Evolutionary conservation across 1,140 invertebrate genomes (phyloP).

Genomic region (Polypedilum vanderplanki): DNA sequence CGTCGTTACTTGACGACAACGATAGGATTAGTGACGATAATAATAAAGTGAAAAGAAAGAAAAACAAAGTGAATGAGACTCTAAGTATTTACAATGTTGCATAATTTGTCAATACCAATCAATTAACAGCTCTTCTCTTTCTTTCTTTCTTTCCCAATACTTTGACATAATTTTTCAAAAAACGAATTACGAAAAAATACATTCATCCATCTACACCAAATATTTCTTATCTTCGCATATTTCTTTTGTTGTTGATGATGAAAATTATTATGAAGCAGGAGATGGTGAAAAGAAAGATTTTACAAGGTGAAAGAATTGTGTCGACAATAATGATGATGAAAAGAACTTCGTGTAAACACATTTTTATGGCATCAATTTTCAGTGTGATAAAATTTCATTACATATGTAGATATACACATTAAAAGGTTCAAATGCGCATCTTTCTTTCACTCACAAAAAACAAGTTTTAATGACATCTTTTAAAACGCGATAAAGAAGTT

Average conservation of each 20-base stretch:
- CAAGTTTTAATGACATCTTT: neutral
- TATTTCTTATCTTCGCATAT: too few species aligned
- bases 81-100: too few species aligned
- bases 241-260: too few species aligned
- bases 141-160: neutral
- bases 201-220: neutral
- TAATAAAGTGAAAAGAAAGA: too few species aligned
- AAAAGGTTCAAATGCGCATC: neutral
- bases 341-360: neutral
- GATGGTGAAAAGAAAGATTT: too few species aligned
- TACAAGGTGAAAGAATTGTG: too few species aligned
- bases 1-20: too few species aligned
- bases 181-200: neutral
- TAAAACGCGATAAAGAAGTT: too few species aligned
- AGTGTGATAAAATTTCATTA: neutral
- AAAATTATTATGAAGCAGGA: too few species aligned
- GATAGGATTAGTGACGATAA: too few species aligned
- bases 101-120: neutral
- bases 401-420: neutral
- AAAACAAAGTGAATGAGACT: too few species aligned
- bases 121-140: neutral
- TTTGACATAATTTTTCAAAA: neutral
- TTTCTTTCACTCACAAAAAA: neutral
- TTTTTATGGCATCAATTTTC: constrained; percentile 4
- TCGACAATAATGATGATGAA: too few species aligned